A percentile compares a stretch with the other conserved stretches of the same genome.
phyloP scores from a whole-genome alignment of 2,113 vertebrate species.

The Odocoileus virginianus region DNA sequence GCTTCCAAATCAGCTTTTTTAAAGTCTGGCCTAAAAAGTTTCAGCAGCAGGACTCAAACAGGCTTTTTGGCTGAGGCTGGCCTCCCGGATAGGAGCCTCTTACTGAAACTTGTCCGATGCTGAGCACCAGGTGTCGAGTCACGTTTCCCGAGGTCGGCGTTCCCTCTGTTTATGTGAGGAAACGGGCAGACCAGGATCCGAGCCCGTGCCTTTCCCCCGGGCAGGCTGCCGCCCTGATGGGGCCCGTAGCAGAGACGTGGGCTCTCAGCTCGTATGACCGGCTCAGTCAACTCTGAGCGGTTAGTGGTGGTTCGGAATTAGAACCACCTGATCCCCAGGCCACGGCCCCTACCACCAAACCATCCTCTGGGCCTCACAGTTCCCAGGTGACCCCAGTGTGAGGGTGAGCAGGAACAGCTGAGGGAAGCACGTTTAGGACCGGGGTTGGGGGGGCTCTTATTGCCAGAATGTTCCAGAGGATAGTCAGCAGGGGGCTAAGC shows the following conservation, averaged over 20 bases:
- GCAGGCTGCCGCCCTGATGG: not conserved
- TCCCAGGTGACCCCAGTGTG: not conserved
- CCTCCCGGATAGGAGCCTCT: not conserved
- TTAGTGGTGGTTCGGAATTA: too few species aligned
- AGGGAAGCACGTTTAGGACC: accelerated
- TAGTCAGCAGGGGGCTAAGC: not conserved
- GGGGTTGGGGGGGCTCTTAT: accelerated
- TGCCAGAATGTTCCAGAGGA: not conserved
- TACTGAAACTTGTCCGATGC: not conserved
- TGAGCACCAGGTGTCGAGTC: accelerated
- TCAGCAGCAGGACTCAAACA: not conserved
- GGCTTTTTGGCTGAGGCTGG: not conserved
- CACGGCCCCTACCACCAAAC: not conserved
- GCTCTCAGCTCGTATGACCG: accelerated
- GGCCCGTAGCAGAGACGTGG: not conserved
- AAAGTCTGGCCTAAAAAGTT: not conserved
- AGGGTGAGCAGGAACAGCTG: not conserved
- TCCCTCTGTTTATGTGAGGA: accelerated
- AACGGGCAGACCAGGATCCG: not conserved
- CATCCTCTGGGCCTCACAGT: not conserved
- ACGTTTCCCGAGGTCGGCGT: accelerated
- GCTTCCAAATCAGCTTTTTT: not conserved
- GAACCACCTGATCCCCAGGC: not conserved
- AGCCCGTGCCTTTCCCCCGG: not conserved
- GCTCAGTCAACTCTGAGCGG: accelerated